Evolutionary conservation across 2,888 invertebrate species (phyloP), one percentile per base, ranked within the genome.

Genomic region (Biston stratarius): DNA sequence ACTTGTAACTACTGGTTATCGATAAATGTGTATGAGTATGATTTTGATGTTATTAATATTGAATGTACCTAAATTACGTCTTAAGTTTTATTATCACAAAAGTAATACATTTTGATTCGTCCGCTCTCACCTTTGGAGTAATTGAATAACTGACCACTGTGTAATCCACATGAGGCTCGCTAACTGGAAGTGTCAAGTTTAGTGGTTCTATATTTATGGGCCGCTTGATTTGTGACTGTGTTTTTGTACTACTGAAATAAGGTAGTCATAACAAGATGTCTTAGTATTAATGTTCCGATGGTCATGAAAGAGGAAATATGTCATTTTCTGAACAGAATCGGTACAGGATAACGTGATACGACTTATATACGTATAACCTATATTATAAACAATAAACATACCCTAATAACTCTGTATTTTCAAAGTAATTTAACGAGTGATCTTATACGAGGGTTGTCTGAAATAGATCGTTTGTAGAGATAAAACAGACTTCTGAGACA

Each of bases 141-240:
- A 64, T 66, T 66, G 51, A 64, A 53, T 56, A 53, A 55, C 44
- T 40, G 45, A 59, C 53, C 36, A 51, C 33, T 61, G 15, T 51
- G 55, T 63, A 67, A 55, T 62, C 59, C 34, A 52, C 45, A 33
- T 55, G 40, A 47, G 55, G 33, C 40, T 61, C 24, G 34, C 55
- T 48, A 47, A 48, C 53, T 55, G 33, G 55, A 62, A 61, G 14
- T 61, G 61, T 48, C 45, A 36, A 53, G 36, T 53, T 45, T 53
- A 61, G 38, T 52, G 34, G 10, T 34, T 52, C 52, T 15, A 44
- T 14, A 44, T 51, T 34, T 15, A 36, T 52, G 36, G 24, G 40
- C 42, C 0, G 51, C 14, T 60, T 44, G 34, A 61, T 36, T 61
- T 42, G 14, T 40, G 15, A 53, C 14, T 11, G n/a, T 48, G 6